Percentiles rank a stretch among this genome's conserved stretches.
phyloP scores from a whole-genome alignment of 2,113 vertebrate species.

The Candoia aspera region DNA sequence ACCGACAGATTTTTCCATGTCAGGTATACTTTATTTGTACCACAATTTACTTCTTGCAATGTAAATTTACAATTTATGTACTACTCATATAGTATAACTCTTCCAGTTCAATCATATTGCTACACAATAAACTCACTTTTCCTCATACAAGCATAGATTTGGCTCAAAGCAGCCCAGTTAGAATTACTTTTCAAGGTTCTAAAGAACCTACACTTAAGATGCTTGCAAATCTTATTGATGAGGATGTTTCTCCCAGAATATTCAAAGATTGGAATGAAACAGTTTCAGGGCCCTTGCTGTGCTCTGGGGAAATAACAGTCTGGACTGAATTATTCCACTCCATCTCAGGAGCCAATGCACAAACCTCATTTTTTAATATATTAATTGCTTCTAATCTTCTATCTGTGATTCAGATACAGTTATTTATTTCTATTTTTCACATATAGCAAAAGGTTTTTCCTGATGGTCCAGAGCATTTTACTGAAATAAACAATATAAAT shows the following conservation, averaged over 20 bases:
- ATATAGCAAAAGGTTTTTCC: not conserved
- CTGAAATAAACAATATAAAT: not conserved
- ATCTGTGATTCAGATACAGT: not conserved
- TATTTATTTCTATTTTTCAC: not conserved
- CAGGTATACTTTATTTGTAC: not conserved
- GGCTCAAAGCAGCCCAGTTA: no score
- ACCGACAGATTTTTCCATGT: not conserved
- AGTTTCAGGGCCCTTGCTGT: not conserved
- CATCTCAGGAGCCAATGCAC: not conserved
- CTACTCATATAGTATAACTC: no score
- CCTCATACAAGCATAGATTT: no score
- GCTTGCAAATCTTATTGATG: no score
- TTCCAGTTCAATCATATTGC: no score
- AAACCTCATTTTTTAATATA: not conserved
- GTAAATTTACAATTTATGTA: no score
- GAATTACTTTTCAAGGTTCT: no score
- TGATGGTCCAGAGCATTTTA: not conserved
- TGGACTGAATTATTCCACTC: not conserved
- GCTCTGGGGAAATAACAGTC: not conserved
- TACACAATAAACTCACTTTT: no score
- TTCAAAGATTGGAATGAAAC: not conserved
- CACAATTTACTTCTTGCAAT: not conserved
- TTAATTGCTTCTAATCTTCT: not conserved
- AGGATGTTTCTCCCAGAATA: not conserved
- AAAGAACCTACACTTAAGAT: no score